Conservation (phyloP, 2,888 invertebrate genomes). For the Alentia gelatinosa region DNA sequence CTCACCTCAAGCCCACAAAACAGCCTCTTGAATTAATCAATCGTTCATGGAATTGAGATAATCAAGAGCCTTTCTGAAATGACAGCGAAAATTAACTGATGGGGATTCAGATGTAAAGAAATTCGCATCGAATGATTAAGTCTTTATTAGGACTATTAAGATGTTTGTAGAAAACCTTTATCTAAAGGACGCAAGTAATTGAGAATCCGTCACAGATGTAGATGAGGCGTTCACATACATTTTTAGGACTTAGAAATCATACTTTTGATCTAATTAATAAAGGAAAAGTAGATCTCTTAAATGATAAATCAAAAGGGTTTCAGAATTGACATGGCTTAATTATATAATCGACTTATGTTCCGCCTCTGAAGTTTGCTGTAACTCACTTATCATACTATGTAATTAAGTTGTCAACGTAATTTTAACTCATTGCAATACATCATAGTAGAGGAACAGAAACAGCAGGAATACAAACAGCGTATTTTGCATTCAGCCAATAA, state of each 20-base stretch:
- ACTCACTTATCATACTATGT: not conserved
- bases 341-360: not conserved
- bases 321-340: not conserved
- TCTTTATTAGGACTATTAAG: not conserved
- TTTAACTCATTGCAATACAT: conserved; percentile 1
- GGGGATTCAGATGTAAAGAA: not conserved
- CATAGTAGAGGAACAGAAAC: too few species aligned
- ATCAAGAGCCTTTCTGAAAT: not conserved
- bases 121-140: not conserved
- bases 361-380: not conserved
- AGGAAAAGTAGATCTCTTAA: not conserved
- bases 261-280: not conserved
- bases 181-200: not conserved
- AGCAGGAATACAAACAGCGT: too few species aligned
- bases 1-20: not conserved
- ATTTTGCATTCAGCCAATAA: too few species aligned
- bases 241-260: not conserved
- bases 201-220: not conserved
- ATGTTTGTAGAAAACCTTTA: not conserved
- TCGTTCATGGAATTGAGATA: not conserved
- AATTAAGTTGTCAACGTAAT: not conserved
- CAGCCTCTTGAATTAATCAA: not conserved
- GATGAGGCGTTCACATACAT: not conserved
- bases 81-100: not conserved
- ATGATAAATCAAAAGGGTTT: not conserved